phyloP scores from a whole-genome alignment of 2,888 invertebrate genomes.

The Aphidius colemani region DNA sequence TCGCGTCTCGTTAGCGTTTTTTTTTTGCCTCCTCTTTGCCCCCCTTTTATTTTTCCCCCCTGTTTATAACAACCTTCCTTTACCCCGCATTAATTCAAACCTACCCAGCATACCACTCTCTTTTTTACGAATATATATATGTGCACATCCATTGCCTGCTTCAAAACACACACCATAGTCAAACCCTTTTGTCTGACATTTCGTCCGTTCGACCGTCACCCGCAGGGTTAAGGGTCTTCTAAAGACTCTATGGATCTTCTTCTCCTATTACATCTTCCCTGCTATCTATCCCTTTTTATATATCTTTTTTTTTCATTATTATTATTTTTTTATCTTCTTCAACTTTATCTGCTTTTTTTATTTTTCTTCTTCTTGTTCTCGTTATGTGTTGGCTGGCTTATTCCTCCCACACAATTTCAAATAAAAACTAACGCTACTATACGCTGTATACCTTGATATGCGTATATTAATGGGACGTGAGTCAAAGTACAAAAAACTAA shows the following conservation, averaged over 20 bases:
- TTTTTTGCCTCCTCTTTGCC: conserved; percentile 19
- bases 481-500: no score
- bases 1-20: conserved; percentile 29
- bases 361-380: conserved; percentile 14
- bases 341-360: conserved; percentile 29
- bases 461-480: no score
- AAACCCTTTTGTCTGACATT: conserved; percentile 49
- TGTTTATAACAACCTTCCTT: conserved; percentile 29
- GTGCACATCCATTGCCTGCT: no score
- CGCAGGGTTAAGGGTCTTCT: conserved; percentile 58
- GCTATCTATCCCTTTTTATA: conserved; percentile 18
- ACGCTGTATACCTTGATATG: no score
- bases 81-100: conserved; percentile 29
- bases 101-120: conserved; percentile 27
- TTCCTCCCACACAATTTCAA: no score
- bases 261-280: conserved; percentile 22
- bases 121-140: conserved; percentile 27
- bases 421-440: no score
- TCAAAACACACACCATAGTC: conserved; percentile 31
- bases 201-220: conserved; percentile 55
- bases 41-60: conserved; percentile 29
- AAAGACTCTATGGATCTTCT: conserved; percentile 46
- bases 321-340: conserved; percentile 34
- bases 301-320: conserved; percentile 28
- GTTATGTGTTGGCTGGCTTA: neutral